Evolutionary conservation across 2,113 vertebrate species (phyloP), one percentile per base, ranked within the genome.

Genomic region (Hemiprocne comata): DNA sequence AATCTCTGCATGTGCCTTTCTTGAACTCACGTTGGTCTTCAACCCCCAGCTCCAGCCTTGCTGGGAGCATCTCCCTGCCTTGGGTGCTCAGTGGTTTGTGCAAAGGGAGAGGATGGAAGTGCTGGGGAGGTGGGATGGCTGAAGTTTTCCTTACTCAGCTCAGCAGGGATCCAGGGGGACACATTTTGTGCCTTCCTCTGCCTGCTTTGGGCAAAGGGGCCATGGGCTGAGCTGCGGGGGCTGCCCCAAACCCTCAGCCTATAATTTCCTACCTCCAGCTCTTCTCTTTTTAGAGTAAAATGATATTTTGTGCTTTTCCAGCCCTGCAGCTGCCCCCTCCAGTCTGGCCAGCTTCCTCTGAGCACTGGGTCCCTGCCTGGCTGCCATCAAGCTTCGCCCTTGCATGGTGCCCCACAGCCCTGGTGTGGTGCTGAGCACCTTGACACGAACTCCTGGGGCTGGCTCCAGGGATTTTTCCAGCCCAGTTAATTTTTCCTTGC

Each of bases 221-320:
- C 5, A 1, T 17, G 31, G 29, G 31, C 46, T 71, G 73, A 89
- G 77, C 77, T 67, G 50, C 1, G 16, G 19, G 19, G 51, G 55
- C 85, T 77, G 46, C 60, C 67, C 61, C 8, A 36, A 95, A 44
- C 36, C 50, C 5, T 1, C 13, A 95, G 29, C 76, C 85, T 95
- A 1, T 97, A 95, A 97, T 97, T 97, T 97, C 64, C 94, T 82
- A 60, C 75, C 40, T 93, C 93, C 86, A 77, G 53, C 29, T 77
- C 36, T 84, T 74, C 94, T 92, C 64, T 96, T 97, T 97, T 94
- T 94, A 91, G 86, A 93, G 44, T 31, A 53, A 95, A 95, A 82
- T 76, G 71, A 8, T 93, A 81, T 82, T 93, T 91, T 92, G 17
- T 94, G 76, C 57, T 87, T 88, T 92, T 74, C 89, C 4, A 6